phyloP scores from a whole-genome alignment of 2,113 vertebrate species.

The Pseudolaguvia tuberculata region DNA sequence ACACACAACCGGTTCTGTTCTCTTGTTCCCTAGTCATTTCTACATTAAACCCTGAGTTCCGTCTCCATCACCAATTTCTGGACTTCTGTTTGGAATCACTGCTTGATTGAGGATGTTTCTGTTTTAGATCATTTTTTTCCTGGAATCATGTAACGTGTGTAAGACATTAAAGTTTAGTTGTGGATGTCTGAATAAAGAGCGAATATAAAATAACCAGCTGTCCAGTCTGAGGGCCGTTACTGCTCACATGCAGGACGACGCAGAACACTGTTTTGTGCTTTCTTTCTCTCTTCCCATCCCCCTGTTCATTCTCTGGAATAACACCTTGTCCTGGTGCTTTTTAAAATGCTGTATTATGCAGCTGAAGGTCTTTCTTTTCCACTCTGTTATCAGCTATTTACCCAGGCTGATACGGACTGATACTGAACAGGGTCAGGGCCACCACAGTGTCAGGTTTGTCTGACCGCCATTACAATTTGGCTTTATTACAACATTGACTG shows the following conservation, averaged over 20 bases:
- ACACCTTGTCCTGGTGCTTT: neutral
- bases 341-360: neutral
- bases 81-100: conserved; percentile 22
- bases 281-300: neutral
- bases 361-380: conserved; percentile 37
- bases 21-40: conserved; percentile 16
- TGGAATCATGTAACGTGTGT: conserved; percentile 64
- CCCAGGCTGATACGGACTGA: neutral
- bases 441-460: neutral
- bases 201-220: conserved; percentile 31
- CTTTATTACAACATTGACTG: conserved; percentile 15
- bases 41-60: conserved; percentile 26
- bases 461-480: conserved; percentile 20
- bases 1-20: neutral
- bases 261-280: neutral
- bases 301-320: neutral
- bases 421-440: conserved; percentile 21
- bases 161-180: conserved; percentile 58
- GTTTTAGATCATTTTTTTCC: conserved; percentile 55
- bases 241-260: neutral
- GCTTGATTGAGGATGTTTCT: conserved; percentile 38
- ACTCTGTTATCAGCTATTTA: conserved; percentile 23
- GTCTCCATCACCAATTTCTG: conserved; percentile 1
- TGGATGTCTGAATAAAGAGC: conserved; percentile 70
- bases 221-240: neutral